Conservation (phyloP, 2,113 vertebrate species). For the Synodontis membranacea region DNA sequence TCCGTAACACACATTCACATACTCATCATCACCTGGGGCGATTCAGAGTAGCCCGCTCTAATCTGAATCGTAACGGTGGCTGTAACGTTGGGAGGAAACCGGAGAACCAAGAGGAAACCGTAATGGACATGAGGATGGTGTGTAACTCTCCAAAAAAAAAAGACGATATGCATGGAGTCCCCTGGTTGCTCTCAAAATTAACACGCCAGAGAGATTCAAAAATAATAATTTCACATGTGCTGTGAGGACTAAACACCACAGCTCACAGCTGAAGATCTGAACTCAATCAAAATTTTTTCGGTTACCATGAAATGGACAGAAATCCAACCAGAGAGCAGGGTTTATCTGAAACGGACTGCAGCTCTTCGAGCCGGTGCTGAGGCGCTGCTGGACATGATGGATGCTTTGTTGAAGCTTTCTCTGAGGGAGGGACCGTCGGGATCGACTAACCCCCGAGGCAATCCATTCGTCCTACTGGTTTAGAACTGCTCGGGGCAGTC, state of each 20-base stretch:
- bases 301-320: slow-evolving; percentile 33
- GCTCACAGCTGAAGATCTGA: neutral
- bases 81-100: neutral
- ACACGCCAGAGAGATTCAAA: neutral
- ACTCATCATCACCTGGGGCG: slow-evolving; percentile 29
- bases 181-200: neutral
- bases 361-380: slow-evolving; percentile 48
- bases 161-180: neutral
- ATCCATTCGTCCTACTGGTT: neutral
- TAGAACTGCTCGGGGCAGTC: neutral
- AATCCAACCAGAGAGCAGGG: neutral
- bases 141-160: no score
- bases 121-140: neutral
- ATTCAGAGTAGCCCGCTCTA: neutral
- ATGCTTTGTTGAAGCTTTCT: slow-evolving; percentile 57
- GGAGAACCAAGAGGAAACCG: neutral
- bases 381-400: slow-evolving; percentile 54
- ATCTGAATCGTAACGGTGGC: no score
- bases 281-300: no score
- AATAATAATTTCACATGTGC: neutral
- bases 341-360: slow-evolving; percentile 45
- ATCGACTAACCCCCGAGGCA: slow-evolving; percentile 5
- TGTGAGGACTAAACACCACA: neutral
- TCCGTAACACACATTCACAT: slow-evolving; percentile 44
- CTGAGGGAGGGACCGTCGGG: slow-evolving; percentile 20